phyloP scores from a whole-genome alignment of 2,113 vertebrate species.

The Platanista minor region DNA sequence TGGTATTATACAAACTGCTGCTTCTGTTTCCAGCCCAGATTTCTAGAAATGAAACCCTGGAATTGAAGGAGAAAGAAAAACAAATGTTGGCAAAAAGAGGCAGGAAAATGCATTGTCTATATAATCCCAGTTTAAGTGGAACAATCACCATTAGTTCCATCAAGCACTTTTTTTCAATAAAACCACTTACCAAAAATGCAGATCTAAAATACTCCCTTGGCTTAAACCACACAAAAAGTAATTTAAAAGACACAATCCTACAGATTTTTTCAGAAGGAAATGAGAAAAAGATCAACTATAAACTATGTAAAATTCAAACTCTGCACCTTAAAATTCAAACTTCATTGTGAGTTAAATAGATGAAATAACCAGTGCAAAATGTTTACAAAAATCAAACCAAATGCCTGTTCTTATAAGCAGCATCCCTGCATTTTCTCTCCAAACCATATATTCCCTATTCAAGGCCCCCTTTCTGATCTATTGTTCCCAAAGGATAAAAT shows the following conservation, averaged over 20 bases:
- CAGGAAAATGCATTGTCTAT: constrained; percentile 62
- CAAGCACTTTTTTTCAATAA: constrained; percentile 38
- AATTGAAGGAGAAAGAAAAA: constrained; percentile 69
- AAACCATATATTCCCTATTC: neutral
- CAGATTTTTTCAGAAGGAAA: constrained; percentile 59
- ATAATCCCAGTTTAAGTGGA: constrained; percentile 58
- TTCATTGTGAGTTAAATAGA: constrained; percentile 17
- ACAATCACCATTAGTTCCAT: constrained; percentile 62
- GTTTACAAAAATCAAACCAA: constrained; percentile 38
- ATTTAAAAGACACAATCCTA: constrained; percentile 54
- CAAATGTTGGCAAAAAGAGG: constrained; percentile 64
- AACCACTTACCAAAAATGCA: constrained; percentile 62
- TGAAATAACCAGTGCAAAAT: neutral
- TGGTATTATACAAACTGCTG: constrained; percentile 64
- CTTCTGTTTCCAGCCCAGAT: constrained; percentile 66
- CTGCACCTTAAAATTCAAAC: constrained; percentile 19
- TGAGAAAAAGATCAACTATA: constrained; percentile 34
- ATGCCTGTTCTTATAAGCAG: constrained; percentile 16
- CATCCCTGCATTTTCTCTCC: constrained; percentile 27
- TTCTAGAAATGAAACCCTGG: constrained; percentile 72
- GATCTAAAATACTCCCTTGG: constrained; percentile 54
- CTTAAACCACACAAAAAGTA: constrained; percentile 57
- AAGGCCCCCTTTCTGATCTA: neutral
- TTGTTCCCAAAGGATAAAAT: neutral
- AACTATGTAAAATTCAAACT: constrained; percentile 50